Conservation (phyloP, 2,797 vertebrate genomes). For the Enteromius mattozi region DNA sequence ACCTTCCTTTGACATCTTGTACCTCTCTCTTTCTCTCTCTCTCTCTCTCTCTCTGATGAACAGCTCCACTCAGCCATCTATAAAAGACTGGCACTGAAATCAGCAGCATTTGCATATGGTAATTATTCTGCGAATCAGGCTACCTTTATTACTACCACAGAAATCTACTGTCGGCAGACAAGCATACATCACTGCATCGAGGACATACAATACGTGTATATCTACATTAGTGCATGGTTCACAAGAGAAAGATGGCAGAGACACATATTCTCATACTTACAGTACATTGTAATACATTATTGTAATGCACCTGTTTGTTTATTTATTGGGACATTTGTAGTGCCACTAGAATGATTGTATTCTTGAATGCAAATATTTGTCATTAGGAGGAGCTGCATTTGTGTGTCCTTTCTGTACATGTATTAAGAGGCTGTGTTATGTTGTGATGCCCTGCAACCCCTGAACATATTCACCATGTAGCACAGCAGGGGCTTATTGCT, state of each 20-base stretch:
- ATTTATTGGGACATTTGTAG: background rate
- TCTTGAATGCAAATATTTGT: conserved; percentile 2
- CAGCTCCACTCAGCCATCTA: conserved; percentile 81
- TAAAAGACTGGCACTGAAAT: conserved; percentile 84
- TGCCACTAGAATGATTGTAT: background rate
- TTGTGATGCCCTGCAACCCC: background rate
- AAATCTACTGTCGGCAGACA: conserved; percentile 84
- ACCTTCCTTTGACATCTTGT: background rate
- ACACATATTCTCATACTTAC: background rate
- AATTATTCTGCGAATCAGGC: conserved; percentile 87
- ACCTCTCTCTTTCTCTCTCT: conserved; percentile 64
- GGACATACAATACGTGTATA: conserved; percentile 9
- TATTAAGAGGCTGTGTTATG: background rate
- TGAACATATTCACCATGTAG: background rate
- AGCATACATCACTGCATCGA: conserved; percentile 76
- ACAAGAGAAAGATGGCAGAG: background rate
- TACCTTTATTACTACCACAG: conserved; percentile 86
- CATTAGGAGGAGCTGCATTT: background rate
- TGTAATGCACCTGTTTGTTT: background rate
- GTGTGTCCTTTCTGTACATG: background rate
- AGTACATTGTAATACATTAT: background rate
- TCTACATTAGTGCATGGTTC: conserved; percentile 23
- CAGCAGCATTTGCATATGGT: conserved; percentile 86
- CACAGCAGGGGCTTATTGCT: background rate
- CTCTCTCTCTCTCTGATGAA: conserved; percentile 83